These are phyloP conservation scores for Buceros bicornis DNA, from an alignment of 2,797 vertebrate species.

Conservation along the genomic window DNA sequence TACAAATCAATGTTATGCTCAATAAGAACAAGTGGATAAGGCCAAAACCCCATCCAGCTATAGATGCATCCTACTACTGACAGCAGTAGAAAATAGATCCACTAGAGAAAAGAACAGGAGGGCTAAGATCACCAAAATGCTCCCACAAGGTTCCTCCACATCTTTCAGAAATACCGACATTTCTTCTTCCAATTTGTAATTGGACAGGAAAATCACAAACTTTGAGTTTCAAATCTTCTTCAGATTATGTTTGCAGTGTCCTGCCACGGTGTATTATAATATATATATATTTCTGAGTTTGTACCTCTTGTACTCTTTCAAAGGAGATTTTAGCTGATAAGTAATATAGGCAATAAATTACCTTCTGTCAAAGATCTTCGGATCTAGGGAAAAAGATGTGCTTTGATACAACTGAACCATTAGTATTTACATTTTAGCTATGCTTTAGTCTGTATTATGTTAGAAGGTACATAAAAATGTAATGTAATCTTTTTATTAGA, in stretches of 20 bases:
- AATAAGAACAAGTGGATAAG: background rate
- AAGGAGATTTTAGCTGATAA: background rate
- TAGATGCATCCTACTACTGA: background rate
- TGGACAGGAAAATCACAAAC: background rate
- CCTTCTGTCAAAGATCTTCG: background rate
- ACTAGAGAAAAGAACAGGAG: background rate
- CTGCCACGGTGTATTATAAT: background rate
- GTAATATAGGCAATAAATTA: background rate
- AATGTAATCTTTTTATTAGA: background rate
- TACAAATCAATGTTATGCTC: background rate
- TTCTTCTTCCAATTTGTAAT: background rate
- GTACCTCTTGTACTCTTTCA: background rate
- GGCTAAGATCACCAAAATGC: background rate
- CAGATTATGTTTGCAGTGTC: background rate
- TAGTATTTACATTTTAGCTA: background rate
- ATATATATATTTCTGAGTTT: background rate
- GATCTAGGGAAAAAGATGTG: background rate
- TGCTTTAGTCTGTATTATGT: background rate
- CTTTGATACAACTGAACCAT: background rate
- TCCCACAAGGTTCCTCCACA: background rate
- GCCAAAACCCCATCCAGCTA: background rate
- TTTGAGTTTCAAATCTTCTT: background rate
- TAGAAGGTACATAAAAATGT: background rate
- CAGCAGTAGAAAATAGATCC: background rate
- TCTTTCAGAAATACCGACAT: background rate